Percentiles rank a stretch among this genome's conserved stretches.
These are phyloP conservation scores for Drosophila mettleri DNA, from an alignment of 2,888 invertebrate species.

Conservation along the genomic window DNA sequence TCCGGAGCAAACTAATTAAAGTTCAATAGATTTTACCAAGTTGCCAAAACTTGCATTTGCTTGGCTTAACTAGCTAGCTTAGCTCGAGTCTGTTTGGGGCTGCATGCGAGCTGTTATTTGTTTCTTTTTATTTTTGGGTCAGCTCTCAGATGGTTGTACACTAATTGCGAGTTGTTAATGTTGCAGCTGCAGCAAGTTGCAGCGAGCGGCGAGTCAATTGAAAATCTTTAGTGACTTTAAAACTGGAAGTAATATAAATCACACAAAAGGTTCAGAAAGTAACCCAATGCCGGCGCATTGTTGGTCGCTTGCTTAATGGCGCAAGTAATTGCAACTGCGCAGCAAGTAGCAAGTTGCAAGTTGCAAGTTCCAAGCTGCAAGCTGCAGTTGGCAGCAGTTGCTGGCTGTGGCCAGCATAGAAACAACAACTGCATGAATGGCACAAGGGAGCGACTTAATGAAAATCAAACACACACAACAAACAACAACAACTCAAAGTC, in stretches of 20 bases:
- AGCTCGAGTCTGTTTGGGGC: constrained; percentile 25
- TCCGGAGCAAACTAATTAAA: constrained; percentile 1
- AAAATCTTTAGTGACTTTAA: constrained; percentile 71
- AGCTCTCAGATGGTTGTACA: constrained; percentile 34
- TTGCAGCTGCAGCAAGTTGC: constrained; percentile 50
- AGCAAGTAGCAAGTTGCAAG: constrained; percentile 39
- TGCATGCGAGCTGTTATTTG: constrained; percentile 41
- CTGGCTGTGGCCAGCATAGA: constrained; percentile 37
- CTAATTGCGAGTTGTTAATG: constrained; percentile 60
- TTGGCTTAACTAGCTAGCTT: constrained; percentile 20
- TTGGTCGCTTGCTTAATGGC: constrained; percentile 70
- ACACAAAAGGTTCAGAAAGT: constrained; percentile 72
- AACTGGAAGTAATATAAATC: constrained; percentile 73
- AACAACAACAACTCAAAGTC: constrained; percentile 44
- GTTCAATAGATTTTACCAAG: constrained; percentile 6
- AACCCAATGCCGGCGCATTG: constrained; percentile 47
- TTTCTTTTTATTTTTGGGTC: constrained; percentile 30
- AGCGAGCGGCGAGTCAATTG: constrained; percentile 51
- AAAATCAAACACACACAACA: constrained; percentile 74
- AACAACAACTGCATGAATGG: constrained; percentile 29
- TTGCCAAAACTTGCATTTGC: constrained; percentile 5
- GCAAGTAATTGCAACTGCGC: constrained; percentile 69
- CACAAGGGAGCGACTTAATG: constrained; percentile 72
- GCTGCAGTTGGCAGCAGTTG: constrained; percentile 29
- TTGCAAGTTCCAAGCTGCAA: constrained; percentile 32